Conservation (phyloP, 2,113 vertebrate genomes). For the Tympanuchus pallidicinctus region DNA sequence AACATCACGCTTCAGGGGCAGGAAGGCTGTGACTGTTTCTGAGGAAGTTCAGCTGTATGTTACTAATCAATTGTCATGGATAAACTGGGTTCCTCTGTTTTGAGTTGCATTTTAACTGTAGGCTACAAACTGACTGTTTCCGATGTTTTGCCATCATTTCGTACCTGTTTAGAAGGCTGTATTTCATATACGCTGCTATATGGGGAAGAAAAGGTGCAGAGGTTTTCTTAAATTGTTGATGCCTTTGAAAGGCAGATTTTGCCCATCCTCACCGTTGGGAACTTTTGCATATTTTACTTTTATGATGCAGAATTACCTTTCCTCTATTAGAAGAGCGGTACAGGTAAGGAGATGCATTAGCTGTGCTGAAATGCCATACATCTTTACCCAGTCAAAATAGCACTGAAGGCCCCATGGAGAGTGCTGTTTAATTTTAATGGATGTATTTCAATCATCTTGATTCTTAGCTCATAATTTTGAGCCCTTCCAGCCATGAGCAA, state of each 20-base stretch:
- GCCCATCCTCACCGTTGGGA: not conserved
- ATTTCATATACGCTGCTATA: not conserved
- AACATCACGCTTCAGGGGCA: not conserved
- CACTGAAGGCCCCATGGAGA: conserved; percentile 11
- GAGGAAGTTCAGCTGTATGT: not conserved
- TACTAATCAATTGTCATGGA: not conserved
- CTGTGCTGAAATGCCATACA: not conserved
- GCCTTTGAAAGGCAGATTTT: not conserved
- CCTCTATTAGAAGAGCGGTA: not conserved
- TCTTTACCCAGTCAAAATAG: not conserved
- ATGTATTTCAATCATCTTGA: conserved; percentile 23
- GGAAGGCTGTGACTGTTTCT: not conserved
- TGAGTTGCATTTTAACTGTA: not conserved
- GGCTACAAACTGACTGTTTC: not conserved
- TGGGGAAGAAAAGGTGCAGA: not conserved
- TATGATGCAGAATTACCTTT: not conserved
- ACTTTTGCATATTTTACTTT: not conserved
- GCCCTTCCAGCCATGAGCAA: not conserved
- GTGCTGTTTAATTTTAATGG: not conserved
- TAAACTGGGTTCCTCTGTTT: not conserved
- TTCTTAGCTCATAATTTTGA: conserved; percentile 16
- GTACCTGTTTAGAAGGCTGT: not conserved
- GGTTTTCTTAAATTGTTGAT: not conserved
- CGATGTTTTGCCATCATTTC: not conserved
- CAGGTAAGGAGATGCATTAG: not conserved